phyloP scores from a whole-genome alignment of 2,113 vertebrate genomes.

The Tetrao urogallus region DNA sequence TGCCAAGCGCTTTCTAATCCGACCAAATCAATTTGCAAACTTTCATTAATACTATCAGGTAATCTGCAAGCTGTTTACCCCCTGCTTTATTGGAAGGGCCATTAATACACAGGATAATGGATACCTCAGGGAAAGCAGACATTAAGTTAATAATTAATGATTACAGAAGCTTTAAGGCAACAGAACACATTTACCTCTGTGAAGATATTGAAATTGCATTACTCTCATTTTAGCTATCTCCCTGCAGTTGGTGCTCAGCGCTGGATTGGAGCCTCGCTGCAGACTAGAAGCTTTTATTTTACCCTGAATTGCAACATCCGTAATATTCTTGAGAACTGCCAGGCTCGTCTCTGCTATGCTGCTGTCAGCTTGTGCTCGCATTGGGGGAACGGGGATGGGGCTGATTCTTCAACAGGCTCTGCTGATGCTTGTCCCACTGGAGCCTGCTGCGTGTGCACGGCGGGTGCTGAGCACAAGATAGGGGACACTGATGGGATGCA shows the following conservation, averaged over 20 bases:
- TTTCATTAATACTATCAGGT: conserved; percentile 71
- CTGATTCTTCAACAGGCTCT: not conserved
- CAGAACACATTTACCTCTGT: conserved; percentile 64
- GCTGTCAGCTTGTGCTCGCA: not conserved
- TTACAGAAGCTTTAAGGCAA: conserved; percentile 68
- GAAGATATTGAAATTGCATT: conserved; percentile 34
- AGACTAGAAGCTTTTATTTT: not conserved
- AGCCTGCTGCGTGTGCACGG: fast-evolving
- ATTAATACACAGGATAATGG: conserved; percentile 71
- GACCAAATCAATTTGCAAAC: conserved; percentile 77
- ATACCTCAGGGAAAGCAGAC: conserved; percentile 69
- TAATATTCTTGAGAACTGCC: not conserved
- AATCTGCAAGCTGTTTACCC: conserved; percentile 75
- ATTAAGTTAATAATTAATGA: conserved; percentile 78
- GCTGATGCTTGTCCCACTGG: not conserved
- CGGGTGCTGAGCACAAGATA: not conserved
- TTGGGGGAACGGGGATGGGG: fast-evolving
- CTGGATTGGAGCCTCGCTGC: conserved; percentile 5
- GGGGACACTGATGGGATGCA: not conserved
- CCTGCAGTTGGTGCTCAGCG: not conserved
- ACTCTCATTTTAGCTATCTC: conserved; percentile 29
- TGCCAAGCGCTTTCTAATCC: conserved; percentile 62
- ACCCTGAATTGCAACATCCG: not conserved
- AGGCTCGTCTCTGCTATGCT: not conserved
- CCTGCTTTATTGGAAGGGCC: conserved; percentile 44